These are phyloP conservation scores for Salmo trutta DNA, from an alignment of 2,797 vertebrate genomes.

Conservation along the genomic window DNA sequence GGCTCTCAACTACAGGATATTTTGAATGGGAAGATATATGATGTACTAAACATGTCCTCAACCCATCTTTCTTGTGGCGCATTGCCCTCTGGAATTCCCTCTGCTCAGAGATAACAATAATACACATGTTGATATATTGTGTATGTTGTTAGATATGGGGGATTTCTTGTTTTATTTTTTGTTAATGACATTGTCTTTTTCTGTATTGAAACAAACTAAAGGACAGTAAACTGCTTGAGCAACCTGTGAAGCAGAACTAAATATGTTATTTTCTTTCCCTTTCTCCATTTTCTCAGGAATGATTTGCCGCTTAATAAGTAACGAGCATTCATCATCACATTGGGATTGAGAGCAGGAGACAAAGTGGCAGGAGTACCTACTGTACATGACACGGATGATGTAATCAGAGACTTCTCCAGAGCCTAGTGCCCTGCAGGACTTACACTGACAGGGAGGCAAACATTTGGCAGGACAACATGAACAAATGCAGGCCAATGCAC, in stretches of 20 bases:
- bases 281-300: neutral
- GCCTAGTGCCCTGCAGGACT: constrained; percentile 66
- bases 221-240: neutral
- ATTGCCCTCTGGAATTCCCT: neutral
- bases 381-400: constrained; percentile 1
- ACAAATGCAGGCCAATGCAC: constrained; percentile 68
- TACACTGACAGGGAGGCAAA: constrained; percentile 63
- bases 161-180: too few species aligned
- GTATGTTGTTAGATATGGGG: neutral
- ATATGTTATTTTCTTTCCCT: neutral
- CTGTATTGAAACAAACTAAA: neutral
- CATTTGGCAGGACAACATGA: constrained; percentile 72
- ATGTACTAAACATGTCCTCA: neutral
- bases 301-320: neutral
- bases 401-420: constrained; percentile 19
- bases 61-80: neutral
- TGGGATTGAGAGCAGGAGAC: neutral
- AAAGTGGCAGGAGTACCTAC: neutral
- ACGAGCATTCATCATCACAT: neutral
- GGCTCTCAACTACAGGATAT: too few species aligned
- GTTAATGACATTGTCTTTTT: too few species aligned
- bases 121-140: neutral
- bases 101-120: neutral
- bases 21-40: neutral
- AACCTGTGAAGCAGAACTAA: neutral